phyloP scores from a whole-genome alignment of 2,888 invertebrate species.

The Smittia sp. region DNA sequence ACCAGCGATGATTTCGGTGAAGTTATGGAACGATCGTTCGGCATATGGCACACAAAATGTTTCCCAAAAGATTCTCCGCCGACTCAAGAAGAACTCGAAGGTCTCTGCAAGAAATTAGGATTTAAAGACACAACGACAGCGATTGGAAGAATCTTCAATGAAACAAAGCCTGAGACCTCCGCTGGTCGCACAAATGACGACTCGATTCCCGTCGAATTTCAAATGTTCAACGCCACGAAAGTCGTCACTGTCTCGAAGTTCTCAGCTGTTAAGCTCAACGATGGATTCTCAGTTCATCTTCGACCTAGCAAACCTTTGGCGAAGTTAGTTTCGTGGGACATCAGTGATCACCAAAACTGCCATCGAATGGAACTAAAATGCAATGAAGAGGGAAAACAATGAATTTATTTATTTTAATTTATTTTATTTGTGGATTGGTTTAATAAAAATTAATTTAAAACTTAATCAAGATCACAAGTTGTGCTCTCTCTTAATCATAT shows the following conservation, averaged over 20 bases:
- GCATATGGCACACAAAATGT: constrained; percentile 72
- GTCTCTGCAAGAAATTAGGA: constrained; percentile 63
- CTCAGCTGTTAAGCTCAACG: constrained; percentile 50
- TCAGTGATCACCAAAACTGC: constrained; percentile 50
- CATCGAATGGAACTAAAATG: constrained; percentile 49
- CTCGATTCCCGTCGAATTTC: constrained; percentile 43
- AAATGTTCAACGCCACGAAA: constrained; percentile 47
- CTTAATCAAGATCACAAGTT: too few relatives aligned
- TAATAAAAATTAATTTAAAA: too few relatives aligned
- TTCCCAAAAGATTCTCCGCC: constrained; percentile 58
- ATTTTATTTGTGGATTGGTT: background rate
- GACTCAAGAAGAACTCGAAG: constrained; percentile 56
- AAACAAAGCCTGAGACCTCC: background rate
- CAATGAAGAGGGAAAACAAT: background rate
- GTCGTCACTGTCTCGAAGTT: constrained; percentile 50
- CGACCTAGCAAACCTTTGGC: constrained; percentile 53
- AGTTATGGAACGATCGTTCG: constrained; percentile 63
- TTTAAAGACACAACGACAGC: constrained; percentile 55
- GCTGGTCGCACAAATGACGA: constrained; percentile 47
- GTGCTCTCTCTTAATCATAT: too few relatives aligned
- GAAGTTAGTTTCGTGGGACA: constrained; percentile 50
- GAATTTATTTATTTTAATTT: background rate
- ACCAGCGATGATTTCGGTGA: constrained; percentile 62
- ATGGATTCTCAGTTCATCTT: constrained; percentile 49
- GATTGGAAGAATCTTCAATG: constrained; percentile 45